A percentile compares a stretch with the other conserved stretches of the same genome.
These are phyloP conservation scores for Drosophila tropicalis DNA, from an alignment of 1,140 invertebrate genomes.

Conservation along the genomic window DNA sequence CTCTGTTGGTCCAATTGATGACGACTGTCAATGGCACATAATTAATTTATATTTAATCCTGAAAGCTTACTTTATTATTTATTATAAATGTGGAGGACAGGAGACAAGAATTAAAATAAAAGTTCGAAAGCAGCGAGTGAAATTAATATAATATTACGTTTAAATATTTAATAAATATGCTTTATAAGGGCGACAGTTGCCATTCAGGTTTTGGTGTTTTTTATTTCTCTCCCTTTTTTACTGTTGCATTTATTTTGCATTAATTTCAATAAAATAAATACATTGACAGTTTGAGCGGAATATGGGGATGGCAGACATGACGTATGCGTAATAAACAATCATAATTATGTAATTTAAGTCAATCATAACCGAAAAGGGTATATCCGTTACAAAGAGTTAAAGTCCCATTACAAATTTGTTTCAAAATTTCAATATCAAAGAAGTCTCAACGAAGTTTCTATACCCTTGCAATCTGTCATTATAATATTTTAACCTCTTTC, in stretches of 20 bases:
- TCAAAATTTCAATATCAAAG: too few relatives aligned
- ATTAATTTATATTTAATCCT: constrained; percentile 58
- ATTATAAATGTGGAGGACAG: constrained; percentile 1
- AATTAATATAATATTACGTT: constrained; percentile 35
- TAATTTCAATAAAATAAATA: constrained; percentile 39
- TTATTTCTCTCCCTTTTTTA: constrained; percentile 15
- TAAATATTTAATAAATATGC: constrained; percentile 64
- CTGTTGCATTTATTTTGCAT: constrained; percentile 26
- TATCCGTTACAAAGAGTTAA: not conserved
- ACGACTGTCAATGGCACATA: constrained; percentile 56
- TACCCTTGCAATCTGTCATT: too few relatives aligned
- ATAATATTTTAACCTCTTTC: too few relatives aligned
- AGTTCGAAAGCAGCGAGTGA: too few relatives aligned
- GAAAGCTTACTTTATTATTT: constrained; percentile 55
- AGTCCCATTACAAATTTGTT: too few relatives aligned
- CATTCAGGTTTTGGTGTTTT: constrained; percentile 23
- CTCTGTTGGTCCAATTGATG: constrained; percentile 26
- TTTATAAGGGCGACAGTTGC: constrained; percentile 51
- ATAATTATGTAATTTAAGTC: constrained; percentile 32
- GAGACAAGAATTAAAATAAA: constrained; percentile 1
- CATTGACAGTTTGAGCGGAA: not conserved
- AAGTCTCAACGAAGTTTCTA: too few relatives aligned
- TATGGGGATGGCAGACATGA: not conserved
- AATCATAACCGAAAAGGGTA: not conserved
- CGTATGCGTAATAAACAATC: constrained; percentile 51